phyloP scores from a whole-genome alignment of 1,140 invertebrate genomes.

The Planococcus citri region DNA sequence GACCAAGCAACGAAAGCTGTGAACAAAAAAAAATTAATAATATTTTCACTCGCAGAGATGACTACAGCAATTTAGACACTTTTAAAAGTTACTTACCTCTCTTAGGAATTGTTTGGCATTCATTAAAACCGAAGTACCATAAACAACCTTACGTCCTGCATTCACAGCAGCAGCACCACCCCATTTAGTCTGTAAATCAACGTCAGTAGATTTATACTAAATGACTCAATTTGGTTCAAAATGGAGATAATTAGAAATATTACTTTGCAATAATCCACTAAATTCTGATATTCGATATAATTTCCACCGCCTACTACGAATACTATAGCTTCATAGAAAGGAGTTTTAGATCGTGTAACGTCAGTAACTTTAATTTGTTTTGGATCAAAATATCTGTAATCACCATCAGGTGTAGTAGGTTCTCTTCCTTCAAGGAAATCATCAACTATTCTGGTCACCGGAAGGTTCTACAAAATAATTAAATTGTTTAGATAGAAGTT shows the following conservation, averaged over 20 bases:
- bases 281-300: constrained; percentile 98
- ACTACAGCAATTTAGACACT: no score
- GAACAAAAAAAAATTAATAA: not conserved
- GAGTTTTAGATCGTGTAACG: constrained; percentile 39
- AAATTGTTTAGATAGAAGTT: constrained; percentile 27
- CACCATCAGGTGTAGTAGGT: constrained; percentile 39
- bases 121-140: constrained; percentile 84
- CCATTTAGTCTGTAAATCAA: not conserved
- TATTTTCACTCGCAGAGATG: no score
- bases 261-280: constrained; percentile 86
- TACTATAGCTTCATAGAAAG: constrained; percentile 76
- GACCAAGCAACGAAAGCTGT: constrained; percentile 39
- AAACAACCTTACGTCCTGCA: constrained; percentile 55
- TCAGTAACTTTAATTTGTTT: constrained; percentile 69
- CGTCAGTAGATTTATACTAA: no score
- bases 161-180: constrained; percentile 9
- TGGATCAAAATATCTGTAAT: constrained; percentile 85
- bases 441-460: constrained; percentile 82
- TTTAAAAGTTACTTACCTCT: constrained; percentile 25
- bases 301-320: constrained; percentile 97
- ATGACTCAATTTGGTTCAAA: not conserved
- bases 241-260: not conserved
- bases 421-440: constrained; percentile 74
- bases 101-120: constrained; percentile 87
- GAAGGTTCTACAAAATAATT: constrained; percentile 53